Conservation (phyloP, 2,797 vertebrate genomes). For the Argentina silus region DNA sequence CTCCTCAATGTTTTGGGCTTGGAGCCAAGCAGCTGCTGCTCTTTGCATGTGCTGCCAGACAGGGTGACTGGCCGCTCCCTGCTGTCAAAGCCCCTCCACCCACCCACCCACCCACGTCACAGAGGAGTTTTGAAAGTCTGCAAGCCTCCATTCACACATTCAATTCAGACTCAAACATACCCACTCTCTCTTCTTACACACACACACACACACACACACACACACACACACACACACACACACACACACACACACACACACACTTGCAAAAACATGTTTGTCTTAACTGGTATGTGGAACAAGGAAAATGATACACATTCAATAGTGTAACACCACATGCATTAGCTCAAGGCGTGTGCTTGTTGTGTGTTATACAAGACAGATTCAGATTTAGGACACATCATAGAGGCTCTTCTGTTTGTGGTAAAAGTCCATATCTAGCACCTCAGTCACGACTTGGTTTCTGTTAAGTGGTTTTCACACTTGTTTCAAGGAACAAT, state of each 20-base stretch:
- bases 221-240: no score
- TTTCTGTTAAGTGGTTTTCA: no score
- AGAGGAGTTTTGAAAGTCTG: background rate
- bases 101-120: slow-evolving; percentile 20
- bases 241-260: background rate
- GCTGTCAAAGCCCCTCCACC: background rate
- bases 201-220: background rate
- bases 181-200: background rate
- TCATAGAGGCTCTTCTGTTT: no score
- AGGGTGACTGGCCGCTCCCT: slow-evolving; percentile 16
- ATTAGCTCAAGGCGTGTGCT: no score
- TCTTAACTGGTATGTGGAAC: background rate
- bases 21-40: slow-evolving; percentile 38
- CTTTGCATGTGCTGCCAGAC: slow-evolving; percentile 15
- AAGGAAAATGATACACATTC: no score
- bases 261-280: background rate
- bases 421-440: no score
- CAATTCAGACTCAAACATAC: background rate
- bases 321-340: no score
- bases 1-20: slow-evolving; percentile 27
- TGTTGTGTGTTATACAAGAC: no score
- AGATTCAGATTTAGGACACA: no score
- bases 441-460: no score
- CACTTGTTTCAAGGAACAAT: no score
- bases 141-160: background rate